Percentiles rank a stretch among this genome's conserved stretches.
Conservation (phyloP, 2,797 vertebrate genomes). For the Choloepus didactylus region DNA sequence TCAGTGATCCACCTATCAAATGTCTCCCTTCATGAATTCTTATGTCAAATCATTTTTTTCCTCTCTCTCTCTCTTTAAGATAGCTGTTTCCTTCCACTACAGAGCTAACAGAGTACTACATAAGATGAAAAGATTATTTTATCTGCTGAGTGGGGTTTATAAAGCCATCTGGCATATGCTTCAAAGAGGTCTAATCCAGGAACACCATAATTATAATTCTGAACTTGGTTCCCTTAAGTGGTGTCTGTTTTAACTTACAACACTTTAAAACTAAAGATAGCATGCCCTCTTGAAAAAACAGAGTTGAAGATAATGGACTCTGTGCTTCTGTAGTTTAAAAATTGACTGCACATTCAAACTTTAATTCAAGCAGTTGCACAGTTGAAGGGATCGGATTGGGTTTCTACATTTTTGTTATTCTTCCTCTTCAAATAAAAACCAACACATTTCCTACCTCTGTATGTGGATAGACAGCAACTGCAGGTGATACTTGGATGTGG, state of each 20-base stretch:
- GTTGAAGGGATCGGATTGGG: background rate
- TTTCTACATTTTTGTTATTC: constrained; percentile 28
- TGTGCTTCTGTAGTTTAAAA: constrained; percentile 43
- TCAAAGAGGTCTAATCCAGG: background rate
- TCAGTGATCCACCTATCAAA: constrained; percentile 26
- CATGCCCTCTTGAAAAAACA: background rate
- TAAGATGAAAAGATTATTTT: background rate
- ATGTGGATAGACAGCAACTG: background rate
- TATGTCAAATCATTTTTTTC: background rate
- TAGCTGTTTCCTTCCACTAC: background rate
- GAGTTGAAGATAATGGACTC: constrained; percentile 28
- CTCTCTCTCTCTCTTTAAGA: background rate
- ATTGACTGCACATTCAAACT: background rate
- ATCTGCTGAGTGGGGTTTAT: background rate
- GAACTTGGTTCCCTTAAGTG: background rate
- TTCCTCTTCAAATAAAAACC: background rate
- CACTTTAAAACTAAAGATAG: background rate
- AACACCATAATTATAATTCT: background rate
- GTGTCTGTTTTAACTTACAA: background rate
- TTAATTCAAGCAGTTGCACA: background rate
- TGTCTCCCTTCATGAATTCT: constrained; percentile 47
- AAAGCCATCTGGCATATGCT: background rate
- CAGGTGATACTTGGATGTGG: constrained; percentile 11
- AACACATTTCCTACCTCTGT: background rate
- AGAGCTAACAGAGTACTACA: background rate